Evolutionary conservation across 2,888 invertebrate species (phyloP).

Genomic region (Drosophila algonquin): DNA sequence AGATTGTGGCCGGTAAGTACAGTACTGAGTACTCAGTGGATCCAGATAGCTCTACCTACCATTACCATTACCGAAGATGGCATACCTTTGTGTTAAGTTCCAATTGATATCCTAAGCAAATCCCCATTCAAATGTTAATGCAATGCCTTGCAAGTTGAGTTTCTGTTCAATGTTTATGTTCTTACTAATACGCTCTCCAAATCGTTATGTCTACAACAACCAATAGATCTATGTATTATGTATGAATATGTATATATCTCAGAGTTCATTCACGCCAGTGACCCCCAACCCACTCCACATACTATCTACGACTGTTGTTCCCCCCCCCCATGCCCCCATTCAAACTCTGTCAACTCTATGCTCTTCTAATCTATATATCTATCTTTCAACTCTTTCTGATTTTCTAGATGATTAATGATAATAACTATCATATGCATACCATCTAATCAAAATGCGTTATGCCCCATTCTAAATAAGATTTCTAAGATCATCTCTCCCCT

Average conservation of each 20-base stretch:
- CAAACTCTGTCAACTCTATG: constrained; percentile 64
- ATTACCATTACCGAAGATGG: too few species aligned
- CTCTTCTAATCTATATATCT: constrained; percentile 78
- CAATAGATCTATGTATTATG: constrained; percentile 29
- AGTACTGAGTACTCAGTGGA: not conserved
- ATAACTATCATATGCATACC: constrained; percentile 74
- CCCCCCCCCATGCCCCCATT: constrained; percentile 4
- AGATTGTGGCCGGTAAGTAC: constrained; percentile 95
- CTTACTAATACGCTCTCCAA: constrained; percentile 28
- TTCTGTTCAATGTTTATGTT: constrained; percentile 65
- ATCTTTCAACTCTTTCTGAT: constrained; percentile 82
- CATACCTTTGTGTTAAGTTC: constrained; percentile 48
- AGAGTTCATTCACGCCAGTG: constrained; percentile 52
- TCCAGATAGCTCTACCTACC: constrained; percentile 2
- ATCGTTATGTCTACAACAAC: constrained; percentile 21
- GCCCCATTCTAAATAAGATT: constrained; percentile 52
- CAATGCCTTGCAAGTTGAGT: constrained; percentile 63
- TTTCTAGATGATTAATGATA: constrained; percentile 84
- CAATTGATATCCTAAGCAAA: constrained; percentile 51
- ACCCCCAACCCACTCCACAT: constrained; percentile 8
- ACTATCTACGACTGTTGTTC: too few species aligned
- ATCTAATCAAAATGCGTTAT: constrained; percentile 62
- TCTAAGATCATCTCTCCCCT: constrained; percentile 27
- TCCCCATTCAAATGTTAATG: constrained; percentile 44
- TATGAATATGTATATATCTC: constrained; percentile 46